A percentile compares a stretch with the other conserved stretches of the same genome.
These are phyloP conservation scores for Clarias batrachus DNA, from an alignment of 2,113 vertebrate species.

Conservation along the genomic window DNA sequence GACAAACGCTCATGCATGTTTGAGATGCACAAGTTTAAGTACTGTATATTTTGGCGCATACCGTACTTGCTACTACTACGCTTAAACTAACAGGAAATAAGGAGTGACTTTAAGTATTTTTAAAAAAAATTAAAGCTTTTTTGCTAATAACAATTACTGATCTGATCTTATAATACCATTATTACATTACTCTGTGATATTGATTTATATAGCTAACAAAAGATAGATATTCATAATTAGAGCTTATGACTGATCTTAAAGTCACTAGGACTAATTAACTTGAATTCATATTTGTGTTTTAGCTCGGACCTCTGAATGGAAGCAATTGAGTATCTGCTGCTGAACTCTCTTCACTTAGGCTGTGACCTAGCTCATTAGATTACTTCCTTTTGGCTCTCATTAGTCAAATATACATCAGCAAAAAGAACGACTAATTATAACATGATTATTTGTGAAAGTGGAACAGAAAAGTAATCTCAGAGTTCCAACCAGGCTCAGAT, in stretches of 20 bases:
- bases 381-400: slow-evolving; percentile 54
- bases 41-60: no score
- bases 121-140: not conserved
- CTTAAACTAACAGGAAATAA: not conserved
- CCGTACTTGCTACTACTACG: not conserved
- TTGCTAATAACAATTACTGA: not conserved
- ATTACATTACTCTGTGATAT: not conserved
- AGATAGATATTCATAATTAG: not conserved
- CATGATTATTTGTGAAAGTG: slow-evolving; percentile 12
- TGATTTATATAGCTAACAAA: not conserved
- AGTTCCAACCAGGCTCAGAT: not conserved
- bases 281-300: slow-evolving; percentile 3
- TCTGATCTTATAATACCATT: not conserved
- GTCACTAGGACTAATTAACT: not conserved
- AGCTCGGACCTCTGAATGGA: slow-evolving; percentile 11
- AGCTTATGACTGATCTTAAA: not conserved
- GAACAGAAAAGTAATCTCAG: not conserved
- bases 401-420: slow-evolving; percentile 56
- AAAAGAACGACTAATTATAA: slow-evolving; percentile 5
- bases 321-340: slow-evolving; percentile 51
- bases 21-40: no score
- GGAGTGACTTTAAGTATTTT: not conserved
- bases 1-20: no score
- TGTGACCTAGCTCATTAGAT: slow-evolving; percentile 56
- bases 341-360: slow-evolving; percentile 58